These are phyloP conservation scores for Dipodomys merriami DNA, from an alignment of 2,113 vertebrate species.

Conservation along the genomic window DNA sequence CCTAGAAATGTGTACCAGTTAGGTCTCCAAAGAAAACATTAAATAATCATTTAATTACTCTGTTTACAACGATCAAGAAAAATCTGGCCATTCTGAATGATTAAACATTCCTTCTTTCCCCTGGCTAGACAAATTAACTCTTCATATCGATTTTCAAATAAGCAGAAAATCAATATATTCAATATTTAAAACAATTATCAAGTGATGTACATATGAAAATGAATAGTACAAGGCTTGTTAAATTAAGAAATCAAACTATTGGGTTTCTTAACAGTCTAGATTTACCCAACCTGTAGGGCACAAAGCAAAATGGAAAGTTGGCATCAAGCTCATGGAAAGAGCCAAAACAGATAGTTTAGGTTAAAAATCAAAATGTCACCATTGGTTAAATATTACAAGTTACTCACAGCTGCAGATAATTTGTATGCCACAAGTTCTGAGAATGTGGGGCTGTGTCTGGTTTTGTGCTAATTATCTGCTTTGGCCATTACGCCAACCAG, in stretches of 20 bases:
- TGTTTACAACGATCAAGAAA: constrained; percentile 12
- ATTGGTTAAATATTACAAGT: constrained; percentile 39
- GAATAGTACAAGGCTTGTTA: constrained; percentile 48
- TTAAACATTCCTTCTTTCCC: constrained; percentile 30
- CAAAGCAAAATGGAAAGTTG: constrained; percentile 64
- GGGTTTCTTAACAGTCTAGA: not conserved
- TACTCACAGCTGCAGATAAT: constrained; percentile 67
- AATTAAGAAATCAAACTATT: constrained; percentile 47
- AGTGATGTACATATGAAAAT: not conserved
- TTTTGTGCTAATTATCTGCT: constrained; percentile 54
- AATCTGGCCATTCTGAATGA: not conserved
- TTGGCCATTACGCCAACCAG: not conserved
- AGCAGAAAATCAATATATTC: constrained; percentile 36
- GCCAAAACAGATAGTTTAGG: constrained; percentile 49
- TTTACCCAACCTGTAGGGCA: constrained; percentile 18
- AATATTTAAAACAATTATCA: constrained; percentile 42
- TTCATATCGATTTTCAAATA: constrained; percentile 56
- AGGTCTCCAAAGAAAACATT: constrained; percentile 38
- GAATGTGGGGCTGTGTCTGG: not conserved
- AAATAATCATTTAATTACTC: constrained; percentile 21
- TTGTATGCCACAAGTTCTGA: constrained; percentile 44
- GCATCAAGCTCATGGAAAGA: not conserved
- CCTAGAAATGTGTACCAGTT: not conserved
- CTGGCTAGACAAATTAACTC: constrained; percentile 19
- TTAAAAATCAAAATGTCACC: constrained; percentile 55